Evolutionary conservation across 1,140 invertebrate species (phyloP), one percentile per base, ranked within the genome.

Genomic region (Trichogramma pretiosum): DNA sequence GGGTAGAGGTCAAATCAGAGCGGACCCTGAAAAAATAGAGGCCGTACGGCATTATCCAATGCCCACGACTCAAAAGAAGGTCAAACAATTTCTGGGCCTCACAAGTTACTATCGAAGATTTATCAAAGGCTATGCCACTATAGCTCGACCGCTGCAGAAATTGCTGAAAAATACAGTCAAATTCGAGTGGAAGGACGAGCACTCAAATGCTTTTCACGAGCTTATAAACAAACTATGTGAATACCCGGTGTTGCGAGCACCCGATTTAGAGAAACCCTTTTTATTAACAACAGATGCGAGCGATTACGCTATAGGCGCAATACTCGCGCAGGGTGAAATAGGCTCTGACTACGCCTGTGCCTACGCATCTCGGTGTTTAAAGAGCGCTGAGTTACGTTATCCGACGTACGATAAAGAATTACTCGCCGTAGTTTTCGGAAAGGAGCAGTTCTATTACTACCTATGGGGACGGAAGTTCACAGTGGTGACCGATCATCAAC

Each of bases 201-300:
- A 45, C 32, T 22, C 45, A 26, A 4, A 46, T 26, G 24, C 35
- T 22, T 53, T 55, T 40, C 38, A 48, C 38, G 45, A 24, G 18
- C 48, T 54, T 8, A 61, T 59, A 51, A 18, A 54, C 14, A 30
- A 48, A 32, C 23, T 62, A 26, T 56, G 54, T 54, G 34, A 39
- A 13, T 48, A 37, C 18, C 55, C 48, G 3, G 24, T 57, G 4
- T 43, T 55, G 26, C 2, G 22, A 46, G 56, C 54, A 40, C 54
- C 58, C 0, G 52, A 57, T 44, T 61, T 60, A 38, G 23, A 23
- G 13, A 53, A 58, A 52, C 52, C 44, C 10, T 61, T 61, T 38
- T 21, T 54, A 10, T 1, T 60, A 10, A 60, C 48, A 2, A 60
- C 54, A 8, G 67, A 72, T 32, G 65, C 62, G 0, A 54, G 51